Base-by-base conservation (phyloP, 1,140 invertebrate species). In the Camponotus floridanus region DNA sequence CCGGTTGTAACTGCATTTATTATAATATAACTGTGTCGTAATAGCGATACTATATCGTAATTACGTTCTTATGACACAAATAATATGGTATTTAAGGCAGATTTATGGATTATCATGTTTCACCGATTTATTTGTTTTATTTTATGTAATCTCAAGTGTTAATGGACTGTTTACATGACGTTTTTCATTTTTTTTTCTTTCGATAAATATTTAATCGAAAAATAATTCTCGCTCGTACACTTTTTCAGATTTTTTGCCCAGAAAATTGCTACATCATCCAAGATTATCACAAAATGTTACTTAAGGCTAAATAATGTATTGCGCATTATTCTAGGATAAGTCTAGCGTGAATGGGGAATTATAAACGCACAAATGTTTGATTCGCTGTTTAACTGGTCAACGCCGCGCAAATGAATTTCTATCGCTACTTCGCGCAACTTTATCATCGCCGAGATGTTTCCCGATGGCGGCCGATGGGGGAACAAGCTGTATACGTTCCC, bases 21-120 rank as follows among this genome's bases (percentile, higher is more conserved):
- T 81, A 45, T 73, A 73, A 73, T 21, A 11, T 45, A 61, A 71
- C 39, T 73, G 15, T 62, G 55, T 73, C 55, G 33, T 73, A 73
- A 61, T 76, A 73, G 42, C n/a, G 7, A 15, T 81, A 33, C n/a
- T 9, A 42, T 80, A 42, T 31, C 21, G n/a, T 81, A 61, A 81
- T 21, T 55, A 26, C 15, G 26, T 33, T 18, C 26, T 83, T 48
- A 73, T 42, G 39, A 0, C 18, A 2, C 42, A 59, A 70, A 18
- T 26, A 26, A 21, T 21, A 1, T 18, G 21, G 15, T 48, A 31
- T 62, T 83, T 61, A 74, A 48, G 31, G n/a, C 79, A 13, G 31
- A 39, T 48, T 83, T 33, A 36, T 45, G 55, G 1, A 13, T 39
- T 39, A 9, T 31, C 26, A 31, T 81, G 6, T 45, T 68, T 59